phyloP scores from a whole-genome alignment of 2,113 vertebrate species.

The Rutilus rutilus region DNA sequence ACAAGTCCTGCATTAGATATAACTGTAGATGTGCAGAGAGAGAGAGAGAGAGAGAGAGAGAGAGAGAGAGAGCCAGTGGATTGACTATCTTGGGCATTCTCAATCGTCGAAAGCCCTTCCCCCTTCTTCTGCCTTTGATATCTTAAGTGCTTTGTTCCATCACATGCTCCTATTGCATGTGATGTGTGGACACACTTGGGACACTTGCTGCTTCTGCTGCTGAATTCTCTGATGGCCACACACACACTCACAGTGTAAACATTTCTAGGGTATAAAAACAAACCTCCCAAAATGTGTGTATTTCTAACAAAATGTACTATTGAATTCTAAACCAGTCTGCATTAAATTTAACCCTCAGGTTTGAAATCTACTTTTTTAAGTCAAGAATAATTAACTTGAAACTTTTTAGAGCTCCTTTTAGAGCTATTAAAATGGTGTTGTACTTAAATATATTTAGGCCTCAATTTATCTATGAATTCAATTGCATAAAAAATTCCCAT shows the following conservation, averaged over 20 bases:
- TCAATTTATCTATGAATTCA: no score
- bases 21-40: neutral
- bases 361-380: neutral
- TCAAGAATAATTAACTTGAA: neutral
- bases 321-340: neutral
- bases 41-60: neutral
- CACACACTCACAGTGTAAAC: constrained; percentile 18
- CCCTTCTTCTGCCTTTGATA: constrained; percentile 45
- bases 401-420: no score
- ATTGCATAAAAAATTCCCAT: no score
- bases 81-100: constrained; percentile 1
- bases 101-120: constrained; percentile 30
- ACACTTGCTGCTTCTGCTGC: neutral
- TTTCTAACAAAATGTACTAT: neutral
- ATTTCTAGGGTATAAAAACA: neutral
- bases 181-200: constrained; percentile 10
- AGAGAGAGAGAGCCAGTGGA: no score
- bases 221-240: neutral
- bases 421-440: neutral
- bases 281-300: neutral
- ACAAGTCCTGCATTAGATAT: constrained; percentile 42
- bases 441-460: no score
- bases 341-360: neutral
- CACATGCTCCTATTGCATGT: constrained; percentile 29
- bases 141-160: constrained; percentile 52